Evolutionary conservation across 1,140 invertebrate species (phyloP).

Genomic region (Zaprionus gabonicus): DNA sequence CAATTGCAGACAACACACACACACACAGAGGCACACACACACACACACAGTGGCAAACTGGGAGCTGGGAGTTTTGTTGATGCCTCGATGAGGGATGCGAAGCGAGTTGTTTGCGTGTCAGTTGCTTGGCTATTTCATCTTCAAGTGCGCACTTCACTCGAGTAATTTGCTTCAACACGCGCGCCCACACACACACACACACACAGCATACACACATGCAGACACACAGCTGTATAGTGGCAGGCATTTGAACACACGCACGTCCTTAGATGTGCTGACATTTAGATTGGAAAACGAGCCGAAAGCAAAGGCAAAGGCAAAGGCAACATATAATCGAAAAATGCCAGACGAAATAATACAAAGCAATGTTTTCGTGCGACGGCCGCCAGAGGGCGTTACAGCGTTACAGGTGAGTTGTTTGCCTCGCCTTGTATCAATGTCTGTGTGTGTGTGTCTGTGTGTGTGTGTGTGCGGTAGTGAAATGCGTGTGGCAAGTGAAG

Average conservation of each 20-base stretch:
- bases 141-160: conserved; percentile 73
- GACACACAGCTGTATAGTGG: conserved; percentile 29
- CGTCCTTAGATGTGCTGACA: conserved; percentile 67
- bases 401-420: conserved; percentile 59
- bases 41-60: conserved; percentile 15
- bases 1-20: not conserved
- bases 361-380: conserved; percentile 69
- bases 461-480: conserved; percentile 2
- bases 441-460: conserved; percentile 19
- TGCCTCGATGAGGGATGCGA: conserved; percentile 35
- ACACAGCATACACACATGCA: not conserved
- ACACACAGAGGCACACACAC: not conserved
- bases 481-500: conserved; percentile 68
- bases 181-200: conserved; percentile 40
- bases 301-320: conserved; percentile 70
- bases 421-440: not conserved
- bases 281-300: conserved; percentile 77
- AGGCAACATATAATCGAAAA: conserved; percentile 59
- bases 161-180: conserved; percentile 74
- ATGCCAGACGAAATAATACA: conserved; percentile 69
- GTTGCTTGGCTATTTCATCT: conserved; percentile 73
- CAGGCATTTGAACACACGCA: conserved; percentile 60
- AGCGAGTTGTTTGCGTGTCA: conserved; percentile 57
- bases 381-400: conserved; percentile 63
- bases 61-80: conserved; percentile 52